Conservation (phyloP, 2,113 vertebrate genomes). For the Eurystomus gularis region DNA sequence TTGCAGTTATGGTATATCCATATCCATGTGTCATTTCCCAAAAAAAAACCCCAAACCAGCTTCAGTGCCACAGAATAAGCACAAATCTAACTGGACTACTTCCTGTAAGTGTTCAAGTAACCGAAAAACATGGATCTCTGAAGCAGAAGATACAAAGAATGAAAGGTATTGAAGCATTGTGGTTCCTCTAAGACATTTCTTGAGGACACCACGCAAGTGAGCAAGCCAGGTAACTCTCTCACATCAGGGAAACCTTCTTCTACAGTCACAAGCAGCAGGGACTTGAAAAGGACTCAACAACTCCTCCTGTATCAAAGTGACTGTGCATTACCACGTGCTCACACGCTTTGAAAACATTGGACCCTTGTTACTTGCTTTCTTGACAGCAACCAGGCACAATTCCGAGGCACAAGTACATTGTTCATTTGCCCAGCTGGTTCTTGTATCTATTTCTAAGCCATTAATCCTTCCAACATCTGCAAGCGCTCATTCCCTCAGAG, state of each 20-base stretch:
- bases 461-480: no score
- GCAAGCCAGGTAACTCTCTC: not conserved
- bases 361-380: no score
- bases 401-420: not conserved
- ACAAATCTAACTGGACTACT: not conserved
- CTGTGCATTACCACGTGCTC: not conserved
- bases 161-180: not conserved
- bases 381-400: not conserved
- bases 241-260: not conserved
- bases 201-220: not conserved
- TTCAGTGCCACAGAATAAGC: not conserved
- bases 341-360: not conserved
- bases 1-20: accelerated
- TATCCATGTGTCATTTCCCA: not conserved
- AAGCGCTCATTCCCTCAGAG: not conserved
- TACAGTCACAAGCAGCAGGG: not conserved
- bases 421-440: not conserved
- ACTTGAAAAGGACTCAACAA: no score
- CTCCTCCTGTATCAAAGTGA: not conserved
- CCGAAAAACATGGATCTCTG: not conserved
- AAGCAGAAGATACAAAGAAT: not conserved
- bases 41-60: not conserved
- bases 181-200: not conserved
- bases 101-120: not conserved
- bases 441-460: not conserved